Conservation (phyloP, 2,113 vertebrate genomes). For the Lates calcarifer region DNA sequence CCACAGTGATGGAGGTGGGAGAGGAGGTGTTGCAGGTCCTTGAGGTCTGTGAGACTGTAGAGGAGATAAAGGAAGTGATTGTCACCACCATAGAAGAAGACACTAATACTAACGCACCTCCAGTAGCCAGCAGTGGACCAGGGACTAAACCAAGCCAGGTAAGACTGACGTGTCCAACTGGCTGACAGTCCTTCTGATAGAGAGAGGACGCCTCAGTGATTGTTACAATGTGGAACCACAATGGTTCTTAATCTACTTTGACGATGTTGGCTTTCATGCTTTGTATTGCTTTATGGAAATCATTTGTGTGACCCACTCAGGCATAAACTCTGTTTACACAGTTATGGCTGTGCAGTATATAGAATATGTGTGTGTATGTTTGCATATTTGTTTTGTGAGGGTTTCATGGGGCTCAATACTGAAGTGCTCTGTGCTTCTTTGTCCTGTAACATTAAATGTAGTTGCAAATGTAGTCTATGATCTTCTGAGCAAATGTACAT, state of each 20-base stretch:
- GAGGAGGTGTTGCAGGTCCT: slow-evolving; percentile 68
- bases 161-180: not conserved
- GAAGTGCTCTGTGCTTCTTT: not conserved
- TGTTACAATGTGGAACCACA: too few species aligned
- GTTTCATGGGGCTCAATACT: not conserved
- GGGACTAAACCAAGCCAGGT: slow-evolving; percentile 72
- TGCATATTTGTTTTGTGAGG: not conserved
- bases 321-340: too few species aligned
- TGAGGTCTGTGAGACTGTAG: slow-evolving; percentile 45
- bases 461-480: too few species aligned
- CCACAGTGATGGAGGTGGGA: slow-evolving; percentile 45
- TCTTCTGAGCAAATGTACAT: too few species aligned
- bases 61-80: slow-evolving; percentile 66
- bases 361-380: too few species aligned
- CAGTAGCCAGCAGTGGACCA: slow-evolving; percentile 45
- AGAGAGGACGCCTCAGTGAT: too few species aligned
- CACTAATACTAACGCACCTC: slow-evolving; percentile 32
- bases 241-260: too few species aligned
- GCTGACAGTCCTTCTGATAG: too few species aligned
- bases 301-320: too few species aligned
- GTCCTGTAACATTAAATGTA: not conserved
- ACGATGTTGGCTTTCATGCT: slow-evolving; percentile 5
- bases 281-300: not conserved
- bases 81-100: slow-evolving; percentile 65
- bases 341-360: too few species aligned